Evolutionary conservation across 2,797 vertebrate genomes (phyloP).

Genomic region (Melanitta fusca): DNA sequence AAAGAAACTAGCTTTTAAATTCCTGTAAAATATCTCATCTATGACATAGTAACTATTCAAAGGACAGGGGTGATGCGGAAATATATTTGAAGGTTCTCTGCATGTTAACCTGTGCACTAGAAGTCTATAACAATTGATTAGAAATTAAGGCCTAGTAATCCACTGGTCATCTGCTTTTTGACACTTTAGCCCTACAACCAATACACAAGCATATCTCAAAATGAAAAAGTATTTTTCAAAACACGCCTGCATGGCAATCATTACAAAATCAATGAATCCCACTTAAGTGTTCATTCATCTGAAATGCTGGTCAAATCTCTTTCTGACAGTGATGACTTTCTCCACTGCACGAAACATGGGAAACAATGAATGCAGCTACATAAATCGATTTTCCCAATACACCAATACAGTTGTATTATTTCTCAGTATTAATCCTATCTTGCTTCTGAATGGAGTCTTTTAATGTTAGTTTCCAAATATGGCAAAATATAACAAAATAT

Average conservation of each 20-base stretch:
- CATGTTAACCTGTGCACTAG: background rate
- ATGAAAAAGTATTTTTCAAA: background rate
- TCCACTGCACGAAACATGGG: background rate
- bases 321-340: background rate
- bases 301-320: background rate
- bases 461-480: background rate
- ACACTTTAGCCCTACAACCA: background rate
- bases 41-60: background rate
- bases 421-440: background rate
- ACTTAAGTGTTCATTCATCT: background rate
- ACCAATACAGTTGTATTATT: background rate
- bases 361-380: background rate
- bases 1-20: background rate
- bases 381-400: background rate
- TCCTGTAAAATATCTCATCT: background rate
- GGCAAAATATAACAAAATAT: background rate
- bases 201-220: background rate
- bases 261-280: background rate
- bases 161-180: background rate
- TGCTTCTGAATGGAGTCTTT: background rate
- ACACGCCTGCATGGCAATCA: background rate
- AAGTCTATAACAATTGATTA: background rate
- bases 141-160: background rate
- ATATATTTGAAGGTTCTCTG: background rate
- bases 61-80: background rate